These are phyloP conservation scores for Volucella zonaria DNA, from an alignment of 2,888 invertebrate genomes.

Conservation along the genomic window DNA sequence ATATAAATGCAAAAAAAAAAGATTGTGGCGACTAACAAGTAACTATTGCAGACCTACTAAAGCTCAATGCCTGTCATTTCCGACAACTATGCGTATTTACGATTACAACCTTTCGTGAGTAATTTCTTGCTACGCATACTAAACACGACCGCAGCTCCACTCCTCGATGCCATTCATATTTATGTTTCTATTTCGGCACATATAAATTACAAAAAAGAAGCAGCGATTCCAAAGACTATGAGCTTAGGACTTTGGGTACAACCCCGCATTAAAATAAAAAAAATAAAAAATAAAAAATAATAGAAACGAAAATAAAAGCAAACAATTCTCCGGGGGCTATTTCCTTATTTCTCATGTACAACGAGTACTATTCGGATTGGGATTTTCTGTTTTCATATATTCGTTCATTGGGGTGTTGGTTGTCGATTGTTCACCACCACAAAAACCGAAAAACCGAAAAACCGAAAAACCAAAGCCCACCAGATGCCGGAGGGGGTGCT, in stretches of 20 bases:
- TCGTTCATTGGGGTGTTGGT: slow-evolving; percentile 18
- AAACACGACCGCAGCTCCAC: background rate
- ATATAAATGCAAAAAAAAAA: too few relatives aligned
- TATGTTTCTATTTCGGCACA: slow-evolving; percentile 17
- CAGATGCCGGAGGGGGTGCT: slow-evolving; percentile 17
- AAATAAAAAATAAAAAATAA: background rate
- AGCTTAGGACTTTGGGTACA: background rate
- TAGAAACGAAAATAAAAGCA: slow-evolving; percentile 24
- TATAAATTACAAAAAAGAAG: slow-evolving; percentile 36
- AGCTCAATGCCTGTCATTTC: too few relatives aligned
- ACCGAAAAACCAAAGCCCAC: too few relatives aligned
- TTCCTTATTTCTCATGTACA: slow-evolving; percentile 34
- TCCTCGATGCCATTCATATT: background rate
- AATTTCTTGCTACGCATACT: slow-evolving; percentile 36
- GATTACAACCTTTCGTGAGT: background rate
- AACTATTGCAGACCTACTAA: too few relatives aligned
- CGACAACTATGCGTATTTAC: too few relatives aligned
- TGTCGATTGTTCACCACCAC: slow-evolving; percentile 30
- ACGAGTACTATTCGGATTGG: background rate
- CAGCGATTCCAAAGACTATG: slow-evolving; percentile 9
- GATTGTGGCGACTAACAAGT: too few relatives aligned
- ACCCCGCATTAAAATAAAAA: slow-evolving; percentile 23
- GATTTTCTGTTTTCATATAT: too few relatives aligned
- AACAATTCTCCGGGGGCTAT: slow-evolving; percentile 36
- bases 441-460: background rate